Percentiles rank a stretch among this genome's conserved stretches.
These are phyloP conservation scores for Heliconius aoede DNA, from an alignment of 2,888 invertebrate species.

Conservation along the genomic window DNA sequence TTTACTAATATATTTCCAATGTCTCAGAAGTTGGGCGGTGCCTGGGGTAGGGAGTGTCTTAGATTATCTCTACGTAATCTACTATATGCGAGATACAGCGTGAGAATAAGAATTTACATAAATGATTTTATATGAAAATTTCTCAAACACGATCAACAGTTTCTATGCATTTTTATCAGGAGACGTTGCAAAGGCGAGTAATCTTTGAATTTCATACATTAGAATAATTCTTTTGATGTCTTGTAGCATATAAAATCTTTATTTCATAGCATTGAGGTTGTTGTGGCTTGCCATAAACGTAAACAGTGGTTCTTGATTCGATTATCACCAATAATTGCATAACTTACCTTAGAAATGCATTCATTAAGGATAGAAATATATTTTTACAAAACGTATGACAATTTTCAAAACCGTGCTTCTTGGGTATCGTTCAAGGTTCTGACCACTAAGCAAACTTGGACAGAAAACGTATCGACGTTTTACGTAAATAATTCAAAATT, in stretches of 20 bases:
- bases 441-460: no score
- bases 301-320: no score
- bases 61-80: background rate
- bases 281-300: no score
- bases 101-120: background rate
- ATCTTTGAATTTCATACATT: conserved; percentile 16
- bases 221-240: background rate
- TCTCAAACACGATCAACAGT: conserved; percentile 7
- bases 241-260: background rate
- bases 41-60: background rate
- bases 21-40: background rate
- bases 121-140: background rate
- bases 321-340: no score
- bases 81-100: background rate
- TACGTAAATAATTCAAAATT: no score
- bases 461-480: no score
- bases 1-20: no score
- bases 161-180: conserved; percentile 17
- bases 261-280: background rate
- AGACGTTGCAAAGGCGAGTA: conserved; percentile 13
- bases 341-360: no score
- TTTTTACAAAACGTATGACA: no score
- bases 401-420: no score
- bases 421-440: no score
- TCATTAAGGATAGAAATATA: no score